phyloP scores from a whole-genome alignment of 2,888 invertebrate species.

The Leucophora obtusa region DNA sequence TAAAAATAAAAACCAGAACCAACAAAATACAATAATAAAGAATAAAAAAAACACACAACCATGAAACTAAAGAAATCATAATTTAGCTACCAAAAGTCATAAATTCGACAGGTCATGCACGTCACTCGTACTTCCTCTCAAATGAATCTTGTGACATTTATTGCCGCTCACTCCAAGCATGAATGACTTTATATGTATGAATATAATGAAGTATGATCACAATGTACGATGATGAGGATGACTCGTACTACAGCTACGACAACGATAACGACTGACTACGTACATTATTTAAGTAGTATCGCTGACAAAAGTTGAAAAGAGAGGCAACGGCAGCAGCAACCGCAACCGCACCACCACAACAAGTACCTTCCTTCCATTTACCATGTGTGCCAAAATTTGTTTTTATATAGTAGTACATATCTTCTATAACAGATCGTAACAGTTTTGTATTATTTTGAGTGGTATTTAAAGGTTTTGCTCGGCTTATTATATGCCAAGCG shows the following conservation, averaged over 20 bases:
- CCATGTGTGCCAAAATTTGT: conserved; percentile 22
- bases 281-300: not conserved
- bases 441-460: conserved; percentile 41
- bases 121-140: conserved; percentile 77
- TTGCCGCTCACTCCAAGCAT: conserved; percentile 70
- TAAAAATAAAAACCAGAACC: too few relatives aligned
- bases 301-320: not conserved
- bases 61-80: conserved; percentile 38
- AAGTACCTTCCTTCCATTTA: conserved; percentile 37
- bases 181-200: conserved; percentile 43
- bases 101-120: conserved; percentile 75
- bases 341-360: not conserved
- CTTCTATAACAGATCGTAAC: conserved; percentile 39
- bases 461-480: conserved; percentile 37
- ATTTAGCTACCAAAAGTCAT: conserved; percentile 65
- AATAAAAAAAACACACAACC: conserved; percentile 21
- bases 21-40: conserved; percentile 24
- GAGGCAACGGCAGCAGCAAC: not conserved
- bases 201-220: not conserved
- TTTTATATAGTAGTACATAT: not conserved
- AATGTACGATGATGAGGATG: not conserved
- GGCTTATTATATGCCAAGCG: conserved; percentile 43
- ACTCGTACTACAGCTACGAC: conserved; percentile 2
- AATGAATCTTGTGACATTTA: conserved; percentile 78
- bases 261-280: too few relatives aligned